Percentiles rank a stretch among this genome's conserved stretches.
Conservation (phyloP, 2,888 invertebrate genomes). For the Cephus nigrinus region DNA sequence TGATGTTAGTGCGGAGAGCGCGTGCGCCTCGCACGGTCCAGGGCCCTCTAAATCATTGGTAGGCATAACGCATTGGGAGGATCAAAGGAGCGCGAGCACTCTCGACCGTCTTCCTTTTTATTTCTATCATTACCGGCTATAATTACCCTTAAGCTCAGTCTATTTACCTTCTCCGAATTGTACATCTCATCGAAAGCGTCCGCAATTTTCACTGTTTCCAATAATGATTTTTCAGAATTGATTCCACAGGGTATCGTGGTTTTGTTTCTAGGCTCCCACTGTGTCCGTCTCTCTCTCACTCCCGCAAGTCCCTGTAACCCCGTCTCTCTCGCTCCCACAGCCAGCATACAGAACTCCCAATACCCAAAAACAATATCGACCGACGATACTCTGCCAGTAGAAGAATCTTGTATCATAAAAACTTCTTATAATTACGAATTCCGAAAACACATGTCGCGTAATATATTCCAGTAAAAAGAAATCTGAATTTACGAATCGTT, state of each 20-base stretch:
- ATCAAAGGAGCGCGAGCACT: conserved; percentile 52
- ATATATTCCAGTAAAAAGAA: neutral
- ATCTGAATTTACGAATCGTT: neutral
- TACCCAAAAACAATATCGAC: neutral
- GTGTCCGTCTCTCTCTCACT: neutral
- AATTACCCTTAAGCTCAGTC: conserved; percentile 58
- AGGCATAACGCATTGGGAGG: conserved; percentile 56
- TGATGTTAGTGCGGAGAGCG: conserved; percentile 44
- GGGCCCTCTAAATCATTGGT: conserved; percentile 58
- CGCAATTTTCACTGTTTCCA: neutral
- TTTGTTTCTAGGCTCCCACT: neutral
- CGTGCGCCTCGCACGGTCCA: conserved; percentile 19
- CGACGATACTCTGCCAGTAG: neutral
- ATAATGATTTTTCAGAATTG: neutral
- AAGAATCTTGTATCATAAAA: neutral
- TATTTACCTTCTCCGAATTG: conserved; percentile 55
- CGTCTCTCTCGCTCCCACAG: neutral
- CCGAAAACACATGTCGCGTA: neutral
- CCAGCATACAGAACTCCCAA: neutral
- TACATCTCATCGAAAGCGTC: conserved; percentile 54
- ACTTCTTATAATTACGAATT: neutral
- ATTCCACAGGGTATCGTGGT: neutral
- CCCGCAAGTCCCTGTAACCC: neutral
- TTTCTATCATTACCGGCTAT: conserved; percentile 37
- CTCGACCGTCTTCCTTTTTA: conserved; percentile 4